phyloP scores from a whole-genome alignment of 2,113 vertebrate genomes.

The Chloropsis cyanopogon region DNA sequence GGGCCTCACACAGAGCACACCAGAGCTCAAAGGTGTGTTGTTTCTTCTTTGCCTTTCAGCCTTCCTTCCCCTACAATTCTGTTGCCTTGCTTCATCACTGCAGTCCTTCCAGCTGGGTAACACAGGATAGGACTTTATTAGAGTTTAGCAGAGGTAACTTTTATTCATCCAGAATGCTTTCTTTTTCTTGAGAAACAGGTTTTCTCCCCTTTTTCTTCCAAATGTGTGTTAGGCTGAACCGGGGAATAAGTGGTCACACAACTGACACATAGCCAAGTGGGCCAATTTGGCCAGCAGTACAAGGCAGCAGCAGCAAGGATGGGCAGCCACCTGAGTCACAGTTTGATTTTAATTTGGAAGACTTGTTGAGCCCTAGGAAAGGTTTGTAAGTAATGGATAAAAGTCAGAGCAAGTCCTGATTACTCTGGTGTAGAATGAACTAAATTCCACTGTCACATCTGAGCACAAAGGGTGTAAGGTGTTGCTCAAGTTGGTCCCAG shows the following conservation, averaged over 20 bases:
- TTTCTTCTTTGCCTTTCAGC: neutral
- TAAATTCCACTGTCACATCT: neutral
- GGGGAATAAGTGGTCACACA: neutral
- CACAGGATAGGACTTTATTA: neutral
- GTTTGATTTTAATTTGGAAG: slow-evolving; percentile 6
- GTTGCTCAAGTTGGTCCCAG: neutral
- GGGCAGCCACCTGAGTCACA: neutral
- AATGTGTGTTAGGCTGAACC: neutral
- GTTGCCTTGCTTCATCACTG: neutral
- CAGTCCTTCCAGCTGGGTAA: neutral
- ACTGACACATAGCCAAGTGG: neutral
- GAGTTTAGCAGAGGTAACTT: neutral
- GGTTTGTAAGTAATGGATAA: neutral
- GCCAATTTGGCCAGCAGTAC: neutral
- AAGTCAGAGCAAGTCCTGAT: neutral
- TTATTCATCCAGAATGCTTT: neutral
- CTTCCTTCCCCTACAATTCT: neutral
- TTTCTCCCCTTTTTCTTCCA: neutral
- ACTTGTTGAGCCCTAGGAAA: neutral
- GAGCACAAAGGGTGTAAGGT: neutral
- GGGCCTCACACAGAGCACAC: neutral
- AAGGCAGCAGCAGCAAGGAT: neutral
- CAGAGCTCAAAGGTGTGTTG: neutral
- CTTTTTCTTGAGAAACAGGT: neutral
- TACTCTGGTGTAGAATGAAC: neutral